phyloP scores from a whole-genome alignment of 2,797 vertebrate species.

The Novumbra hubbsi region DNA sequence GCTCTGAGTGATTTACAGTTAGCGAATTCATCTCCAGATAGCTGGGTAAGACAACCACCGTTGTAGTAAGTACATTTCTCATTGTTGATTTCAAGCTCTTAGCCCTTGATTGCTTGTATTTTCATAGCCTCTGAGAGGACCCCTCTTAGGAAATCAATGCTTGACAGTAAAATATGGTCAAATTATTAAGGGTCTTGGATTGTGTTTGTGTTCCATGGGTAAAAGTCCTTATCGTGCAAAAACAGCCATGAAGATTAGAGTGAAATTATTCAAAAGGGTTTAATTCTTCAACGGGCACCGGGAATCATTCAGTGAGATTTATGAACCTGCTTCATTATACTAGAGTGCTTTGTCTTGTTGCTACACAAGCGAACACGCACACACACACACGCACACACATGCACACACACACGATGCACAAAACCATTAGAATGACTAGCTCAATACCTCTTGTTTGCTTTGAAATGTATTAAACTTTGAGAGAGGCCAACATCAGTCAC shows the following conservation, averaged over 20 bases:
- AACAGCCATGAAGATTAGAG: conserved; percentile 52
- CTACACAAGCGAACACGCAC: neutral
- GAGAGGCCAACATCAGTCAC: conserved; percentile 5
- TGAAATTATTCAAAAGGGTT: conserved; percentile 51
- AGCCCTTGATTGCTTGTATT: conserved; percentile 6
- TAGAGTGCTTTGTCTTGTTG: conserved; percentile 41
- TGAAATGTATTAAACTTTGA: conserved; percentile 10
- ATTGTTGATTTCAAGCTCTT: neutral
- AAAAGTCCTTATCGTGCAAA: conserved; percentile 52
- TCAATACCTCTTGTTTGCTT: neutral
- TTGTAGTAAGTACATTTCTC: no score
- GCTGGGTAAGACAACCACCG: no score
- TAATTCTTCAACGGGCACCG: conserved; percentile 31
- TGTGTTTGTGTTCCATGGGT: conserved; percentile 18
- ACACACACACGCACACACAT: neutral
- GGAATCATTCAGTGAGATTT: conserved; percentile 44
- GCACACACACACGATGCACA: neutral
- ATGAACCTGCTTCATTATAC: conserved; percentile 47
- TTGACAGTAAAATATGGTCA: conserved; percentile 51
- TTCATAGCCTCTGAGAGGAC: neutral
- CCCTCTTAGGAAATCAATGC: conserved; percentile 36
- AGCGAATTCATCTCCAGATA: no score
- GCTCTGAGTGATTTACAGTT: no score
- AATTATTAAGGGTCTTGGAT: conserved; percentile 35
- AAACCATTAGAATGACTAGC: neutral